Percentiles rank a stretch among this genome's conserved stretches.
Evolutionary conservation across 2,888 invertebrate genomes (phyloP).

Genomic region (Mythimna loreyi): DNA sequence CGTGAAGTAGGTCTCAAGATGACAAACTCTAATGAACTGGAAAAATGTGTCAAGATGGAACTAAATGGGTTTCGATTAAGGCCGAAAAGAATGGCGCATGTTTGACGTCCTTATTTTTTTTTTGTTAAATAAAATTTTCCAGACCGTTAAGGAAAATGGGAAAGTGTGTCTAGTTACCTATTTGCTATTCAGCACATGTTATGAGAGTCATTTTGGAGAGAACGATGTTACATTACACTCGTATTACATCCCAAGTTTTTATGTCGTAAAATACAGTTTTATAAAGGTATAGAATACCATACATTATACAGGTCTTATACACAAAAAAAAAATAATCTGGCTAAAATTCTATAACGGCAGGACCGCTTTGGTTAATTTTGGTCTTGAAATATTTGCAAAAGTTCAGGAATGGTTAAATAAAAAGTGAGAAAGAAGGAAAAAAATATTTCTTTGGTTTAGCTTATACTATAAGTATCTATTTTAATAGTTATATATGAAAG

Average conservation of each 20-base stretch:
- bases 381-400: no score
- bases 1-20: constrained; percentile 39
- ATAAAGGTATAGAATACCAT: background rate
- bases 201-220: constrained; percentile 21
- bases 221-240: constrained; percentile 19
- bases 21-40: constrained; percentile 50
- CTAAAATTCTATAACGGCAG: no score
- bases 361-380: no score
- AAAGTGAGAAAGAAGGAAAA: no score
- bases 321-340: no score
- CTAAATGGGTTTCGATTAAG: constrained; percentile 54
- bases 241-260: constrained; percentile 4
- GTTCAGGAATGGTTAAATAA: no score
- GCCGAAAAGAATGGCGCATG: constrained; percentile 24
- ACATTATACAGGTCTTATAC: no score
- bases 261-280: constrained; percentile 1
- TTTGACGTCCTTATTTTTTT: constrained; percentile 39
- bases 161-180: constrained; percentile 29
- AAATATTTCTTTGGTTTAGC: no score
- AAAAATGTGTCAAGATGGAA: constrained; percentile 46
- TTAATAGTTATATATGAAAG: no score
- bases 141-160: constrained; percentile 22
- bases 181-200: constrained; percentile 41
- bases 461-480: background rate
- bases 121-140: constrained; percentile 35